Conservation (phyloP, 2,113 vertebrate genomes). For the Oxyruncus cristatus region DNA sequence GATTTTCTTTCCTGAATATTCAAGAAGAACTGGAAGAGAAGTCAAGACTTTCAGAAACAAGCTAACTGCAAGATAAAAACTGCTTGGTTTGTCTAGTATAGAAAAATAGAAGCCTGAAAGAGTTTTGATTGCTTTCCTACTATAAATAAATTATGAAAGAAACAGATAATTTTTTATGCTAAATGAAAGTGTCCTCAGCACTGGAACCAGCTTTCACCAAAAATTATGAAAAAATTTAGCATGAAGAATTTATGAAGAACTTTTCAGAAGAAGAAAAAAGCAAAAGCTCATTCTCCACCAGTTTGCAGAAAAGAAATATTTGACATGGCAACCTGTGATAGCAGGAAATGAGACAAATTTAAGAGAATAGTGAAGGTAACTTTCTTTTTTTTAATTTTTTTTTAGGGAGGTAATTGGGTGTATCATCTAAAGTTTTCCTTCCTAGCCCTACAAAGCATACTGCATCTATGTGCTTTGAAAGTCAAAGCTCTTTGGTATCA, state of each 20-base stretch:
- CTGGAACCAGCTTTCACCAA: background rate
- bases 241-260: background rate
- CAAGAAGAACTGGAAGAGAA: background rate
- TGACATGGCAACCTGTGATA: background rate
- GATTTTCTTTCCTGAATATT: background rate
- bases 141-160: background rate
- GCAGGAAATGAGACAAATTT: background rate
- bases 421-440: background rate
- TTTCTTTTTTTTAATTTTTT: background rate
- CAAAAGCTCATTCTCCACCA: background rate
- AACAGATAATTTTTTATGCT: background rate
- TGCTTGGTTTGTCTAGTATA: background rate
- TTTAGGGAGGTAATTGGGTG: background rate
- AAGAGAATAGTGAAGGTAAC: background rate
- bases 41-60: background rate
- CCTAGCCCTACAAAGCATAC: background rate
- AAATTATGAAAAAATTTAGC: background rate
- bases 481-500: background rate
- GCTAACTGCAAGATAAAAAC: background rate
- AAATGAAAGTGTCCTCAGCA: background rate
- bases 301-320: background rate
- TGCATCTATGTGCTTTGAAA: background rate
- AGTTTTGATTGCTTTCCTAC: background rate
- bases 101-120: background rate
- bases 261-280: background rate